Percentiles rank a stretch among this genome's conserved stretches.
These are phyloP conservation scores for Agelaius tricolor DNA, from an alignment of 2,113 vertebrate species.

Conservation along the genomic window DNA sequence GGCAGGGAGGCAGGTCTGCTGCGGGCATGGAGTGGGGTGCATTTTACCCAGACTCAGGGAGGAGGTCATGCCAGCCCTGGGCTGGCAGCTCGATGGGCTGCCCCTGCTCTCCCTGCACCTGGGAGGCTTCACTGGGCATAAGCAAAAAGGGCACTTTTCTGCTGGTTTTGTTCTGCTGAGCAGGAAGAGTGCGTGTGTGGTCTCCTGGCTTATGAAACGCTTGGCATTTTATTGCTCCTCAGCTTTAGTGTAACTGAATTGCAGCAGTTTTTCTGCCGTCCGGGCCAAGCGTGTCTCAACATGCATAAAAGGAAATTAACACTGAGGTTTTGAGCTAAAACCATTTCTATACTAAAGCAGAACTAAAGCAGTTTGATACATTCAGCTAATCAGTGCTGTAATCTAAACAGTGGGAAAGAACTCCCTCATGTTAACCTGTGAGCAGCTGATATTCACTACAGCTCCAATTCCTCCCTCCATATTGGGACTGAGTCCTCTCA, in stretches of 20 bases:
- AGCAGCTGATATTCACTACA: not conserved
- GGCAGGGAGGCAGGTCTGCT: not conserved
- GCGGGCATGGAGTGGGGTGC: accelerated
- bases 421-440: not conserved
- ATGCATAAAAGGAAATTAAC: constrained; percentile 13
- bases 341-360: not conserved
- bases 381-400: not conserved
- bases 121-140: not conserved
- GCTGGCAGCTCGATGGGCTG: not conserved
- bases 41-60: accelerated
- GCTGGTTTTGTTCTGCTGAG: not conserved
- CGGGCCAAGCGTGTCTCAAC: not conserved
- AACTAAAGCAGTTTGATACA: not conserved
- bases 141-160: not conserved
- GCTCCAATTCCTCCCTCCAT: not conserved
- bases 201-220: not conserved
- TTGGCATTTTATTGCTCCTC: not conserved
- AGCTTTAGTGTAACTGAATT: not conserved
- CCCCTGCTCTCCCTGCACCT: not conserved
- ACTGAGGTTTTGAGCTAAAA: not conserved
- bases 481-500: not conserved
- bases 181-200: not conserved
- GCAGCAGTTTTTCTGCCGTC: not conserved
- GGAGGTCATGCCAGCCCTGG: accelerated
- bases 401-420: not conserved